These are phyloP conservation scores for Cyprinodon variegatus DNA, from an alignment of 2,113 vertebrate genomes.

Conservation along the genomic window DNA sequence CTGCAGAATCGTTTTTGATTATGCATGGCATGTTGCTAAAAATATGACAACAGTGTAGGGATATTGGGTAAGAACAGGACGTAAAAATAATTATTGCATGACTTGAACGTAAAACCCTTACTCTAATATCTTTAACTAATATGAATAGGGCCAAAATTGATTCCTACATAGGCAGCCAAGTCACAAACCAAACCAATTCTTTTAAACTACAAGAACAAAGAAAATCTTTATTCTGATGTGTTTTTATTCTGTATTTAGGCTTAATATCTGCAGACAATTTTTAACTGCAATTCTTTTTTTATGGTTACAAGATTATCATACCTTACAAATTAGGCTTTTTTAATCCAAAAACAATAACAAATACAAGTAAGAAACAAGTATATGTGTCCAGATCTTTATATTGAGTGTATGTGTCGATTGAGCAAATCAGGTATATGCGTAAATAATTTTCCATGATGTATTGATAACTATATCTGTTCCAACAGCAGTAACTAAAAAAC, in stretches of 20 bases:
- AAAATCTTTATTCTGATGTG: background rate
- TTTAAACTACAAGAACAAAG: background rate
- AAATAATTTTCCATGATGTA: too few species aligned
- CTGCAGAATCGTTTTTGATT: constrained; percentile 40
- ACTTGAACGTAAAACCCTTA: too few species aligned
- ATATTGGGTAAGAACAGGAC: background rate
- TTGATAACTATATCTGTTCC: too few species aligned
- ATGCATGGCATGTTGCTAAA: background rate
- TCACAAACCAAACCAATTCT: constrained; percentile 21
- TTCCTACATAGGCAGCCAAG: constrained; percentile 6
- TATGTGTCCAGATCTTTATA: too few species aligned
- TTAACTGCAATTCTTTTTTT: background rate
- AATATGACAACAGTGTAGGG: constrained; percentile 4
- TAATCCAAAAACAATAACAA: too few species aligned
- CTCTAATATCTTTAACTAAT: background rate
- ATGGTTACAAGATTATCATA: background rate
- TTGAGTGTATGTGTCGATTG: too few species aligned
- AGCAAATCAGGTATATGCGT: too few species aligned
- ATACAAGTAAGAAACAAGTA: too few species aligned
- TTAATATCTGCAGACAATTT: background rate
- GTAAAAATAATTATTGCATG: background rate
- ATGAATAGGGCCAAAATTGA: background rate
- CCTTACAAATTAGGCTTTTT: too few species aligned
- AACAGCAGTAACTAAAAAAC: too few species aligned
- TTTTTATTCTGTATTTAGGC: too few species aligned